Evolutionary conservation across 2,797 vertebrate species (phyloP).

Genomic region (Limnodromus scolopaceus): DNA sequence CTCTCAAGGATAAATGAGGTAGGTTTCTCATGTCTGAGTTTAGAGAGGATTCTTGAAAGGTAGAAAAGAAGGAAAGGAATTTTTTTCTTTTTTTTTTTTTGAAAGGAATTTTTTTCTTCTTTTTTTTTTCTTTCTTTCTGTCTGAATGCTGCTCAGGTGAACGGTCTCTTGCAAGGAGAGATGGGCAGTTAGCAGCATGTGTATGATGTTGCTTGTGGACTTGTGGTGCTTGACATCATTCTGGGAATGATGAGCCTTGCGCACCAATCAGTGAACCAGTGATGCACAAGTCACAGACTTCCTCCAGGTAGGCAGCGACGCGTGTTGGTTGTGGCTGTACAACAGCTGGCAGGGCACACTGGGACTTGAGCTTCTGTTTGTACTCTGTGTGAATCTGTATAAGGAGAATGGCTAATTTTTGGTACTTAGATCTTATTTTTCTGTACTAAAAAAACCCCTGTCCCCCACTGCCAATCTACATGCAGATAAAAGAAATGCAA

Average conservation of each 20-base stretch:
- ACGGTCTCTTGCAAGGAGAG: neutral
- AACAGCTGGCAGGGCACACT: neutral
- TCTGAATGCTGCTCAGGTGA: neutral
- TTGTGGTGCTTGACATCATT: fast-evolving
- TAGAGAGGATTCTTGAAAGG: neutral
- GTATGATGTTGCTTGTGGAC: neutral
- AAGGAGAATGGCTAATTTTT: neutral
- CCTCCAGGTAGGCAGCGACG: fast-evolving
- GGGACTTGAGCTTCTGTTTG: fast-evolving
- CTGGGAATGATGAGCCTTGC: neutral
- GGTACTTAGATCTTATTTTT: neutral
- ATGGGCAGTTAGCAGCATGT: neutral
- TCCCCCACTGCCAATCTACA: neutral
- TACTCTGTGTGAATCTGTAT: neutral
- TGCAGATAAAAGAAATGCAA: neutral
- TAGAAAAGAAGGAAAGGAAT: neutral
- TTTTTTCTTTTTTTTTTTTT: too few species aligned
- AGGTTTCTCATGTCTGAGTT: neutral
- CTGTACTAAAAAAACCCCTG: neutral
- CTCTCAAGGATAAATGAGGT: neutral
- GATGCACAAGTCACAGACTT: fast-evolving
- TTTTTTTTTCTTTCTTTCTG: neutral
- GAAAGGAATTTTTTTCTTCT: too few species aligned
- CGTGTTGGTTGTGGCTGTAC: neutral
- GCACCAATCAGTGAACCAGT: fast-evolving